Percentiles rank a stretch among this genome's conserved stretches.
These are phyloP conservation scores for Drosophila parthenogenetica DNA, from an alignment of 2,888 invertebrate genomes.

Conservation along the genomic window DNA sequence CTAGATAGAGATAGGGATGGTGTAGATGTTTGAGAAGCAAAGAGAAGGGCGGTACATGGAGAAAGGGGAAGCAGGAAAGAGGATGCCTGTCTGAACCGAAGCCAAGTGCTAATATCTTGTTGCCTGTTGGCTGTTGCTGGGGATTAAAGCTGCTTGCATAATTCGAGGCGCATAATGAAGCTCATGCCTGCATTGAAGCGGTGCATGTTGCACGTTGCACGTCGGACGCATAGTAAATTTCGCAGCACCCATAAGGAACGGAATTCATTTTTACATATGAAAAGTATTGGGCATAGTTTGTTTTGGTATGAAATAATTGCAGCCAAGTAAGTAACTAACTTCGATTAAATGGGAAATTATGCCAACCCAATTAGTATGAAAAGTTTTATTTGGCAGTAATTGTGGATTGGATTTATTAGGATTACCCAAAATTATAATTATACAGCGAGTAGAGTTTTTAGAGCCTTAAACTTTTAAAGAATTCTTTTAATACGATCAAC, in stretches of 20 bases:
- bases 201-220: conserved; percentile 3
- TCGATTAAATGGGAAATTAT: too few relatives aligned
- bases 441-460: too few relatives aligned
- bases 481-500: too few relatives aligned
- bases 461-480: too few relatives aligned
- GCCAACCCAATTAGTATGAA: too few relatives aligned
- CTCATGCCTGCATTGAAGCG: conserved; percentile 39
- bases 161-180: conserved; percentile 71
- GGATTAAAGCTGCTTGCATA: conserved; percentile 78
- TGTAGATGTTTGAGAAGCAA: background rate
- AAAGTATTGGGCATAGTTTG: background rate
- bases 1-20: background rate
- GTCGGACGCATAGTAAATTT: background rate
- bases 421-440: too few relatives aligned
- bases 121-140: conserved; percentile 47
- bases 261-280: background rate
- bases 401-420: too few relatives aligned
- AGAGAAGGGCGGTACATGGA: background rate
- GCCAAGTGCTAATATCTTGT: conserved; percentile 60
- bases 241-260: background rate
- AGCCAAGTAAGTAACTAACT: too few relatives aligned
- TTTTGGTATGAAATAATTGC: too few relatives aligned
- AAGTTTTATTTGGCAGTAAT: too few relatives aligned
- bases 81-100: background rate
- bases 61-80: background rate